A percentile compares a stretch with the other conserved stretches of the same genome.
These are phyloP conservation scores for Heloderma charlesbogerti DNA, from an alignment of 2,113 vertebrate species.

Conservation along the genomic window DNA sequence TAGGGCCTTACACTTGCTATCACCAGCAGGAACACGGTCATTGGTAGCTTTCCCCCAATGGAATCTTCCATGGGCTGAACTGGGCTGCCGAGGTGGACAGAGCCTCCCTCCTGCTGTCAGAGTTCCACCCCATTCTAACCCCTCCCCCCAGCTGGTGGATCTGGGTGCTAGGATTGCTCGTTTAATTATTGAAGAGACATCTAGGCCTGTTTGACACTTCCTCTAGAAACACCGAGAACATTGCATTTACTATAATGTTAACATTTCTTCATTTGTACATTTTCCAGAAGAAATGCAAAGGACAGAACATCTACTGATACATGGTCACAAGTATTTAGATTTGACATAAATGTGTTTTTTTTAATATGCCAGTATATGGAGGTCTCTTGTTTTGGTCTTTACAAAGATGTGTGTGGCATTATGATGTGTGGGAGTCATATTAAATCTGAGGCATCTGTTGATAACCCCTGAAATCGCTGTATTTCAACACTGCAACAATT, in stretches of 20 bases:
- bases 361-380: neutral
- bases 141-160: neutral
- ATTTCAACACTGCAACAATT: constrained; percentile 44
- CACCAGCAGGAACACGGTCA: too few relatives aligned
- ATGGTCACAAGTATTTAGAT: constrained; percentile 18
- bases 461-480: constrained; percentile 60
- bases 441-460: constrained; percentile 61
- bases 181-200: constrained; percentile 33
- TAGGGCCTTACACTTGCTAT: too few relatives aligned
- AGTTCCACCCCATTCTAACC: too few relatives aligned
- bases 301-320: constrained; percentile 6
- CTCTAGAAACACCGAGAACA: neutral
- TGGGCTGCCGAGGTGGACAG: too few relatives aligned
- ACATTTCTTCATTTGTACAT: neutral
- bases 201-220: constrained; percentile 36
- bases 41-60: too few relatives aligned
- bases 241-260: neutral
- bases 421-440: constrained; percentile 51
- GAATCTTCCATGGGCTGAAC: too few relatives aligned
- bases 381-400: constrained; percentile 41
- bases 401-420: constrained; percentile 25
- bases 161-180: neutral
- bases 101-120: too few relatives aligned
- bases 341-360: constrained; percentile 15
- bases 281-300: neutral